A percentile compares a stretch with the other conserved stretches of the same genome.
Conservation (phyloP, 2,113 vertebrate genomes). For the Marmota flaviventris region DNA sequence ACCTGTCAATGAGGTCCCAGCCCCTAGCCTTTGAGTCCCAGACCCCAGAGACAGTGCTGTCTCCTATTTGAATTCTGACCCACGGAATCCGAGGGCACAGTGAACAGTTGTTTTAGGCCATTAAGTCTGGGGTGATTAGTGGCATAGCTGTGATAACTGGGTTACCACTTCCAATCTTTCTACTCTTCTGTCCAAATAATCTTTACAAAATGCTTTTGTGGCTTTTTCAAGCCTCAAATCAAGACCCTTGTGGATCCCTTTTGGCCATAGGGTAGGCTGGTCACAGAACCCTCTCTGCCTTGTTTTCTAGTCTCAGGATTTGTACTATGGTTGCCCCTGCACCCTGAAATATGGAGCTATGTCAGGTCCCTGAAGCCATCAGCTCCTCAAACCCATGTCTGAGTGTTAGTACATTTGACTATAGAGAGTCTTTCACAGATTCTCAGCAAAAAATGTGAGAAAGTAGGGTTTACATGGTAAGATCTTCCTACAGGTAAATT, state of each 20-base stretch:
- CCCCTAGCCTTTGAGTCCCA: neutral
- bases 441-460: neutral
- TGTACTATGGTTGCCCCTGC: neutral
- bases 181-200: neutral
- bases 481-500: slow-evolving; percentile 32
- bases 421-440: neutral
- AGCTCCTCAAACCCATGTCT: neutral
- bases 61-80: neutral
- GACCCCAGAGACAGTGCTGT: neutral
- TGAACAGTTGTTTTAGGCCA: neutral
- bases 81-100: neutral
- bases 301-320: neutral
- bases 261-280: neutral
- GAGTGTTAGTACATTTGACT: neutral
- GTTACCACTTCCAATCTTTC: neutral
- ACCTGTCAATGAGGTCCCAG: neutral
- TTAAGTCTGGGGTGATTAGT: neutral
- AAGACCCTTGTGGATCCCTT: neutral
- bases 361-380: neutral
- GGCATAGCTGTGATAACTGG: neutral
- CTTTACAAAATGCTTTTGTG: neutral
- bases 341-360: neutral
- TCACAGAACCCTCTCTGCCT: neutral
- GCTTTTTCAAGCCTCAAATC: neutral
- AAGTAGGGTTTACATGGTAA: neutral